phyloP scores from a whole-genome alignment of 2,797 vertebrate species.

The Gymnoscopelus braueri region DNA sequence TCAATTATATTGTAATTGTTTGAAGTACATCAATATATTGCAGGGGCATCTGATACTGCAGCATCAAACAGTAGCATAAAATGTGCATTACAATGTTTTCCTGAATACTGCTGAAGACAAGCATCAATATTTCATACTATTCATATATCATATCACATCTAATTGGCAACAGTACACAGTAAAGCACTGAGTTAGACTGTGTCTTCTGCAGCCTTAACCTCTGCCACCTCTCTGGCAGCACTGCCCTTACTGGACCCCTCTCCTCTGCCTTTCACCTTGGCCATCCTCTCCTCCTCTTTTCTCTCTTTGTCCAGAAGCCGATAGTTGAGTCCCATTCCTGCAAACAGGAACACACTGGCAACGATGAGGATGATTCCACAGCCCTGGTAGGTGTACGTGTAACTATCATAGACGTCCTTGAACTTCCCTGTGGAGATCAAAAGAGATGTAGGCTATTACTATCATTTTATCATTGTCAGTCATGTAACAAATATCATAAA shows the following conservation, averaged over 20 bases:
- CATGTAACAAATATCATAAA: not conserved
- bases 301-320: slow-evolving; percentile 88
- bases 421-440: slow-evolving; percentile 83
- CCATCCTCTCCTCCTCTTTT: slow-evolving; percentile 81
- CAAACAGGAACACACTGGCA: slow-evolving; percentile 89
- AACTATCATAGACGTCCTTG: slow-evolving; percentile 91
- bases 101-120: slow-evolving; percentile 13
- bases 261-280: slow-evolving; percentile 77
- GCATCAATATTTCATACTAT: slow-evolving; percentile 12
- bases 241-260: slow-evolving; percentile 79
- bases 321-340: slow-evolving; percentile 95
- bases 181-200: slow-evolving; percentile 43
- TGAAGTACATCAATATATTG: slow-evolving; percentile 31
- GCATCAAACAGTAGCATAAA: slow-evolving; percentile 25
- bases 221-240: slow-evolving; percentile 72
- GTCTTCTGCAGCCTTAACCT: slow-evolving; percentile 68
- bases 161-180: too few relatives aligned
- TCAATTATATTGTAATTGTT: slow-evolving; percentile 16
- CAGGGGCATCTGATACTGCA: slow-evolving; percentile 11
- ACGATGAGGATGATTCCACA: slow-evolving; percentile 90
- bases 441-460: not conserved
- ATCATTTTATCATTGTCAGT: not conserved
- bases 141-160: not conserved
- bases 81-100: slow-evolving; percentile 6
- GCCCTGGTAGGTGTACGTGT: slow-evolving; percentile 93